Base-by-base conservation (phyloP, 1,140 invertebrate genomes). In the Cherax quadricarinatus region DNA sequence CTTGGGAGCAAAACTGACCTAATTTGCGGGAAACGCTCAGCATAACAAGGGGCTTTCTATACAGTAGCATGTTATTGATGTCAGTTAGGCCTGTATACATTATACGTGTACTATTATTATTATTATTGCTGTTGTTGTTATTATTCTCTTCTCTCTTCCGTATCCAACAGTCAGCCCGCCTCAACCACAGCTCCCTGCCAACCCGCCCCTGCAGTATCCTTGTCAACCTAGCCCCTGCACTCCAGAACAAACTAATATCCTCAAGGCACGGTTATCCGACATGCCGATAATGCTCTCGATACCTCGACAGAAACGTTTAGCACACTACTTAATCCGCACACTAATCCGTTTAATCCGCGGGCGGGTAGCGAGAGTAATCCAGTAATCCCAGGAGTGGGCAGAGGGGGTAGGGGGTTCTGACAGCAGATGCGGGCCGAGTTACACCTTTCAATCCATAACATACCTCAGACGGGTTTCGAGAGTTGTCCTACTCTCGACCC, bases 281-380 rank as follows among this genome's bases (percentile, higher is more conserved):
- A 60, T 41, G 57, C 84, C 62, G 84, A 86, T 86, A 70, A 70
- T 86, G 48, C 62, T n/a, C 57, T 86, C 57, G 84, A 86, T 86
- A 86, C 48, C 84, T 86, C 73, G 48, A 48, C 57, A 30, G 41
- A 62, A 86, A 86, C 57, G 57, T 62, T 86, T 86, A 86, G 62
- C 84, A 86, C 73, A 86, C 62, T 70, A 86, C 84, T 86, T 86
- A 86, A 86, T 86, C 84, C 84, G 53, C 62, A 70, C 70, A 70
- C 84, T 86, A 86, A 86, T 86, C 84, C 84, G 84, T 86, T 70
- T 86, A 86, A 86, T 86, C 84, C 84, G 60, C 12, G 60, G 84
- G 84, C 84, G 84, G 84, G 60, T 62, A 86, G 30, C 60, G 41
- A 48, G n/a, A 70, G 84, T 86, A 86, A 86, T 86, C 84, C 84